Percentiles rank a stretch among this genome's conserved stretches.
These are phyloP conservation scores for Andrena bucephala DNA, from an alignment of 2,888 invertebrate species.

Conservation along the genomic window DNA sequence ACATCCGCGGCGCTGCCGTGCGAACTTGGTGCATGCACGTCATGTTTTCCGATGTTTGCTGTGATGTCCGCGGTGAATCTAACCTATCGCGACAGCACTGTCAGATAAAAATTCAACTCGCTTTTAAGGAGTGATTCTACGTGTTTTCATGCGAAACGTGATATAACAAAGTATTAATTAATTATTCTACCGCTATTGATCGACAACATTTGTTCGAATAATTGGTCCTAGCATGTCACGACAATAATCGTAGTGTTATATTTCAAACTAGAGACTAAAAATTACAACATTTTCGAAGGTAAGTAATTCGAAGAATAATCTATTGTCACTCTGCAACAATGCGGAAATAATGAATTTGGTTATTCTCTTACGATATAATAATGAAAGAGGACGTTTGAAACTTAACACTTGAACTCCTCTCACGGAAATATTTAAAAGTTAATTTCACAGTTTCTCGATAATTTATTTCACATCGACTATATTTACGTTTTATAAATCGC, in stretches of 20 bases:
- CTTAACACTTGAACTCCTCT: background rate
- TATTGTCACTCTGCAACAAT: background rate
- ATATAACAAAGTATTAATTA: background rate
- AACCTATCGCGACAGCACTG: conserved; percentile 21
- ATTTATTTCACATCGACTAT: background rate
- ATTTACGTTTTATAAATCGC: background rate
- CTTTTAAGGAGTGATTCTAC: conserved; percentile 1
- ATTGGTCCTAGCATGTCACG: background rate
- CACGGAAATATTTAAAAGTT: background rate
- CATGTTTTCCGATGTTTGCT: conserved; percentile 1
- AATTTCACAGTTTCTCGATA: background rate
- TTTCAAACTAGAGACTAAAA: background rate
- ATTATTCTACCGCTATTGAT: background rate
- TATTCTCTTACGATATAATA: background rate
- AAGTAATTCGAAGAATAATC: conserved; percentile 32
- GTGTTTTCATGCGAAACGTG: conserved; percentile 10
- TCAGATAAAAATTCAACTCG: conserved; percentile 15
- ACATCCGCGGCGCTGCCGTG: too few species aligned
- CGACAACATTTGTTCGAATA: background rate
- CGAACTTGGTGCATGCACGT: too few species aligned
- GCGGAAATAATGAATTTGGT: background rate
- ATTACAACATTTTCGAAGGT: conserved; percentile 28
- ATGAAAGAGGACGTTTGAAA: background rate
- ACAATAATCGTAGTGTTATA: conserved; percentile 5
- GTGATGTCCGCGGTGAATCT: conserved; percentile 17